Evolutionary conservation across 2,888 invertebrate genomes (phyloP).

Genomic region (Spilarctia lutea): DNA sequence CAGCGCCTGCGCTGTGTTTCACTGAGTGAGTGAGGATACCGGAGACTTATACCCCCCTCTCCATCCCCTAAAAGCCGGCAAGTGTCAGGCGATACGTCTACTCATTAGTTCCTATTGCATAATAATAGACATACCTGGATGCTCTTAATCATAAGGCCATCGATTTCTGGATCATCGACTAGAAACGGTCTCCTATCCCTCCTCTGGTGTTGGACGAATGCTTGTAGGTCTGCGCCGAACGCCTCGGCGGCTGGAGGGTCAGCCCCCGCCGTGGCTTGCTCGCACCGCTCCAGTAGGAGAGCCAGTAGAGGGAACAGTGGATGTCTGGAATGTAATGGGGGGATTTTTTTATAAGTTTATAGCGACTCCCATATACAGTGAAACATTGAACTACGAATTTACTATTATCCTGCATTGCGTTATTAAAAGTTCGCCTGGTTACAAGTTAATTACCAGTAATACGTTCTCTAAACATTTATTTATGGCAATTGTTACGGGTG

Average conservation of each 20-base stretch:
- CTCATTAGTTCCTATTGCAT: not conserved
- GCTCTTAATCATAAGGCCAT: constrained; percentile 91
- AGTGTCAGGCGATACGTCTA: not conserved
- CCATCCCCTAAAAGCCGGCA: too few relatives aligned
- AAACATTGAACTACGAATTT: too few relatives aligned
- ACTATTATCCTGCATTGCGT: too few relatives aligned
- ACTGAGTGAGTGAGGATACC: too few relatives aligned
- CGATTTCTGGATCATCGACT: constrained; percentile 97
- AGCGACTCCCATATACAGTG: too few relatives aligned
- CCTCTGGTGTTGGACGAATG: constrained; percentile 96
- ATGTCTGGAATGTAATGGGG: constrained; percentile 88
- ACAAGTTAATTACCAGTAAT: too few relatives aligned
- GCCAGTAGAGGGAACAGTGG: constrained; percentile 97
- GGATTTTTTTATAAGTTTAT: not conserved
- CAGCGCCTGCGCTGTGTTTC: too few relatives aligned
- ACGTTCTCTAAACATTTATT: too few relatives aligned
- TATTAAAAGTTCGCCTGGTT: too few relatives aligned
- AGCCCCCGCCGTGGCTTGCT: constrained; percentile 97
- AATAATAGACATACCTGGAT: constrained; percentile 69
- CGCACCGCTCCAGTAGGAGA: constrained; percentile 97
- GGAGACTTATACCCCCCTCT: too few relatives aligned
- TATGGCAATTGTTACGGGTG: too few relatives aligned
- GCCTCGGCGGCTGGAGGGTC: constrained; percentile 94
- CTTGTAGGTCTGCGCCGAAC: constrained; percentile 95
- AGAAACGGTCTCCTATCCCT: constrained; percentile 94